These are phyloP conservation scores for Eptatretus atami DNA, from an alignment of 2,797 vertebrate species.

Conservation along the genomic window DNA sequence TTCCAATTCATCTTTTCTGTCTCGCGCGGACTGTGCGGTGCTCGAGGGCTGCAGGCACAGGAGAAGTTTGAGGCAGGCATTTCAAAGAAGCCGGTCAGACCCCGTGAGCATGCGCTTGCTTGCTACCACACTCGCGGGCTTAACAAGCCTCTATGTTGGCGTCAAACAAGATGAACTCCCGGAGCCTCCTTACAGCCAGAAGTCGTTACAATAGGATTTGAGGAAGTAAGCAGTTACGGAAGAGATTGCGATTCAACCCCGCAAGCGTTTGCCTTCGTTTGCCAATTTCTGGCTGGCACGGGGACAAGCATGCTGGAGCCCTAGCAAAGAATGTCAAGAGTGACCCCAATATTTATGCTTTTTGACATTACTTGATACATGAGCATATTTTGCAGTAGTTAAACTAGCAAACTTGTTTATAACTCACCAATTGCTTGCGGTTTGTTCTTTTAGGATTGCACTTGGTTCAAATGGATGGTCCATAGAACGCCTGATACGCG, in stretches of 20 bases:
- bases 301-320: constrained; percentile 90
- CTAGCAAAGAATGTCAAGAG: constrained; percentile 49
- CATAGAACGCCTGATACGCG: constrained; percentile 16
- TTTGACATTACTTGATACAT: not conserved
- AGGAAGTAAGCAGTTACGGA: constrained; percentile 78
- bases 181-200: constrained; percentile 65
- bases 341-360: constrained; percentile 7
- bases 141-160: constrained; percentile 72
- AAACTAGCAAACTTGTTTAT: too few relatives aligned
- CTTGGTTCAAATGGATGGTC: constrained; percentile 20
- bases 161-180: constrained; percentile 91
- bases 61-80: constrained; percentile 81
- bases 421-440: too few relatives aligned
- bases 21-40: constrained; percentile 68
- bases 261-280: constrained; percentile 61
- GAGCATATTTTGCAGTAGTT: not conserved
- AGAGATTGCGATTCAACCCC: constrained; percentile 72
- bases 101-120: constrained; percentile 72
- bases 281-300: constrained; percentile 68
- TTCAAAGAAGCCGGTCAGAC: constrained; percentile 79
- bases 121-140: constrained; percentile 71
- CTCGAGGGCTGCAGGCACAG: constrained; percentile 63
- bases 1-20: not conserved
- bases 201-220: constrained; percentile 64
- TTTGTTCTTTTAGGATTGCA: constrained; percentile 13